Conservation (phyloP, 30 jellyfish, hydroid and myxozoan species). For the Hydractinia symbiolongicarpus region DNA sequence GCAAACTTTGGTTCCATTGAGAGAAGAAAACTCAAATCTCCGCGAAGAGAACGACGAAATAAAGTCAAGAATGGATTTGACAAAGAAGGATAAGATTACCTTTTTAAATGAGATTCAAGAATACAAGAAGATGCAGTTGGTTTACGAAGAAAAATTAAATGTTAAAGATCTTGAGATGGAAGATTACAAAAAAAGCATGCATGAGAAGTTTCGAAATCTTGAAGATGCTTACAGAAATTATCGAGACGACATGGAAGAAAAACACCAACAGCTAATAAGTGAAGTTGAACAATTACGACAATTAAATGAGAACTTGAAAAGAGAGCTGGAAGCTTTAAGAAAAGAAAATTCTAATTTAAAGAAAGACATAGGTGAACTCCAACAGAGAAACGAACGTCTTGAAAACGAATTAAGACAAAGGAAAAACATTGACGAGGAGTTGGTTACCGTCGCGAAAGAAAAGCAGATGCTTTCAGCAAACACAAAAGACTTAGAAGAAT, state of each 20-base stretch:
- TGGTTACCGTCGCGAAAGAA: background rate
- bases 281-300: constrained; percentile 27
- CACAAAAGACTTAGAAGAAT: constrained; percentile 1
- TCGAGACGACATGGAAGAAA: constrained; percentile 23
- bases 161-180: constrained; percentile 48
- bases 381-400: constrained; percentile 12
- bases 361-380: background rate
- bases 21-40: constrained; percentile 64
- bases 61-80: constrained; percentile 32
- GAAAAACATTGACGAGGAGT: constrained; percentile 6
- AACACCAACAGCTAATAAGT: background rate
- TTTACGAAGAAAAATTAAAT: constrained; percentile 38
- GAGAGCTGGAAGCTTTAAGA: constrained; percentile 33
- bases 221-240: constrained; percentile 29
- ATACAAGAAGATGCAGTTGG: constrained; percentile 8
- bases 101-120: constrained; percentile 33
- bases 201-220: constrained; percentile 40
- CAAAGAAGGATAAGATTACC: constrained; percentile 39
- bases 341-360: background rate
- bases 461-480: background rate
- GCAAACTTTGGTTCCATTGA: constrained; percentile 87
- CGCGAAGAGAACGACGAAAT: constrained; percentile 51
- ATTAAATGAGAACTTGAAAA: constrained; percentile 19
- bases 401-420: constrained; percentile 12
- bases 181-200: constrained; percentile 55